phyloP scores from a whole-genome alignment of 2,888 invertebrate species.

The Flabesymbios commensalis region DNA sequence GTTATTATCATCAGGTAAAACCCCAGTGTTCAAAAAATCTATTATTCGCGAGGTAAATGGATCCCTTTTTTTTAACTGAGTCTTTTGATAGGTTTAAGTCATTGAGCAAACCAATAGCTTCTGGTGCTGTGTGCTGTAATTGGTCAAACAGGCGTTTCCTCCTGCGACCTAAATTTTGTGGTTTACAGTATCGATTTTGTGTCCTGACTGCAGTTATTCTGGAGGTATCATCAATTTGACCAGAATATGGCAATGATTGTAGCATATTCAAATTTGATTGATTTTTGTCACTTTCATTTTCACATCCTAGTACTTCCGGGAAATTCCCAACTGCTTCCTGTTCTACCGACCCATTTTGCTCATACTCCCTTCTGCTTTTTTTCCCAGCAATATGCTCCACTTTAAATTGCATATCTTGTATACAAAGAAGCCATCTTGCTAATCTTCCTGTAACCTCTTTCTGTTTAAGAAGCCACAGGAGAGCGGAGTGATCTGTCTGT shows the following conservation, averaged over 20 bases:
- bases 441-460: not conserved
- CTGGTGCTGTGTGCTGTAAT: too few relatives aligned
- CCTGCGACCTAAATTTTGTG: too few relatives aligned
- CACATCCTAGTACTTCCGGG: too few relatives aligned
- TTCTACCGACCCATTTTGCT: not conserved
- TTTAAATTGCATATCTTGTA: not conserved
- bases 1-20: not conserved
- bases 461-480: not conserved
- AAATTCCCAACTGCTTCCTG: not conserved
- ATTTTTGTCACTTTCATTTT: too few relatives aligned
- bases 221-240: not conserved
- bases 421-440: not conserved
- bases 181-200: too few relatives aligned
- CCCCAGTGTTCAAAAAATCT: not conserved
- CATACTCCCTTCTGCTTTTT: not conserved
- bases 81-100: too few relatives aligned
- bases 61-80: too few relatives aligned
- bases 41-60: too few relatives aligned
- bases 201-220: not conserved
- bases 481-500: not conserved
- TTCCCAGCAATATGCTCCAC: not conserved
- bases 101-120: too few relatives aligned
- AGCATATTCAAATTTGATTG: too few relatives aligned
- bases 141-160: too few relatives aligned
- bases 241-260: not conserved